phyloP scores from a whole-genome alignment of 2,113 vertebrate genomes.

The Entomyzon cyanotis region DNA sequence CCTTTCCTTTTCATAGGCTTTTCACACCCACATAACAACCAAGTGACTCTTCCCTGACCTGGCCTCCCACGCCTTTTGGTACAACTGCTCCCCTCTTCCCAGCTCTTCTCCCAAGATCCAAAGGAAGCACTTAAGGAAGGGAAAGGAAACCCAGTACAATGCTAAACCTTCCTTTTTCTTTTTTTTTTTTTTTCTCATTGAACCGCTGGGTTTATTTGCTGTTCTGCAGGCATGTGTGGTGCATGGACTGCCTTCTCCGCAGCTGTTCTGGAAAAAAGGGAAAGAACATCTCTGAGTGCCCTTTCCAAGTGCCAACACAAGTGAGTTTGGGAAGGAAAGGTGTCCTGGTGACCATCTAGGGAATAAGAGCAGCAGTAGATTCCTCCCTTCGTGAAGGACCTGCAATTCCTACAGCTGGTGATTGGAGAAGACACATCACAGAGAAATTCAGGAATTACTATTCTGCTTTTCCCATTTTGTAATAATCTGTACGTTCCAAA shows the following conservation, averaged over 20 bases:
- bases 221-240: not conserved
- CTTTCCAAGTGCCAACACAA: not conserved
- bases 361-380: not conserved
- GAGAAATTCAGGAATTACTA: not conserved
- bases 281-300: not conserved
- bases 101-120: not conserved
- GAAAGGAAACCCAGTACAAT: not conserved
- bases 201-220: not conserved
- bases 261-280: not conserved
- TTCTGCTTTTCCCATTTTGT: not conserved
- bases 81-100: not conserved
- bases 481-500: not conserved
- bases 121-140: not conserved
- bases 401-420: not conserved
- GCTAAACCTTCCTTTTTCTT: not conserved
- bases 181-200: too few relatives aligned
- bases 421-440: not conserved
- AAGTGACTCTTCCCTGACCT: slow-evolving; percentile 58
- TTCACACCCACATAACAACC: slow-evolving; percentile 52
- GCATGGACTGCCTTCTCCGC: fast-evolving
- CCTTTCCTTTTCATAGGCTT: slow-evolving; percentile 58
- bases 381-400: fast-evolving
- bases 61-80: not conserved
- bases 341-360: not conserved
- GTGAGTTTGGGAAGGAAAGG: not conserved